Percentiles rank a stretch among this genome's conserved stretches.
phyloP scores from a whole-genome alignment of 1,140 invertebrate genomes.

The Sycophaga agraensis region DNA sequence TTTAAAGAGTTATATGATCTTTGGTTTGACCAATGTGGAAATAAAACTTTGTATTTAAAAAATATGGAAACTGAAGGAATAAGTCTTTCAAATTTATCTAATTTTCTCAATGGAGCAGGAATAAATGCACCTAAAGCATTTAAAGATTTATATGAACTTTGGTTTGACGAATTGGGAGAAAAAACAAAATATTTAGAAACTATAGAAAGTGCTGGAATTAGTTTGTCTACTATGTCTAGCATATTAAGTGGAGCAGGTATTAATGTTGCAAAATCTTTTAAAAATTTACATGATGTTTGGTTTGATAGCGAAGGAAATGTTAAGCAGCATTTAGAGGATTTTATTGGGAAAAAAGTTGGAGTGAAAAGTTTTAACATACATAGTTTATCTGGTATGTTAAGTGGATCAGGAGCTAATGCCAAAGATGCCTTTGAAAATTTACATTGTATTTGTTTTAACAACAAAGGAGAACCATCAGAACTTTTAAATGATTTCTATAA shows the following conservation, averaged over 20 bases:
- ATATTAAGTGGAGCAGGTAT: slow-evolving; percentile 31
- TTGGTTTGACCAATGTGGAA: slow-evolving; percentile 14
- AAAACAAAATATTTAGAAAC: slow-evolving; percentile 36
- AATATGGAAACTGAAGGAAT: slow-evolving; percentile 5
- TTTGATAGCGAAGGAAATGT: slow-evolving; percentile 5
- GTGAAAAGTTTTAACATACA: neutral
- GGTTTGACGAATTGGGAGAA: slow-evolving; percentile 34
- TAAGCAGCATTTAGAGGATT: neutral
- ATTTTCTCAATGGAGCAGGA: slow-evolving; percentile 29
- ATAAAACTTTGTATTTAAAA: neutral
- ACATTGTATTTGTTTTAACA: slow-evolving; percentile 35
- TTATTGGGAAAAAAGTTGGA: neutral
- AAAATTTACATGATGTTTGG: slow-evolving; percentile 6
- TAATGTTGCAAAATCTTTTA: slow-evolving; percentile 6
- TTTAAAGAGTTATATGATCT: slow-evolving; percentile 20
- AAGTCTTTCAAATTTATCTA: neutral
- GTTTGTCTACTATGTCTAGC: slow-evolving; percentile 33
- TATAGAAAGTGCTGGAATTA: slow-evolving; percentile 27
- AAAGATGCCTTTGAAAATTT: slow-evolving; percentile 35
- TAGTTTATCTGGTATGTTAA: slow-evolving; percentile 35
- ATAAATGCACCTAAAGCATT: slow-evolving; percentile 29
- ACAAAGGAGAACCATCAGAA: slow-evolving; percentile 24
- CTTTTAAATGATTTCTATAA: slow-evolving; percentile 33
- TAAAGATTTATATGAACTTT: slow-evolving; percentile 34
- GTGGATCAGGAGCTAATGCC: slow-evolving; percentile 35